Base-by-base conservation (phyloP, 2,797 vertebrate species). In the Eidolon dupreanum region DNA sequence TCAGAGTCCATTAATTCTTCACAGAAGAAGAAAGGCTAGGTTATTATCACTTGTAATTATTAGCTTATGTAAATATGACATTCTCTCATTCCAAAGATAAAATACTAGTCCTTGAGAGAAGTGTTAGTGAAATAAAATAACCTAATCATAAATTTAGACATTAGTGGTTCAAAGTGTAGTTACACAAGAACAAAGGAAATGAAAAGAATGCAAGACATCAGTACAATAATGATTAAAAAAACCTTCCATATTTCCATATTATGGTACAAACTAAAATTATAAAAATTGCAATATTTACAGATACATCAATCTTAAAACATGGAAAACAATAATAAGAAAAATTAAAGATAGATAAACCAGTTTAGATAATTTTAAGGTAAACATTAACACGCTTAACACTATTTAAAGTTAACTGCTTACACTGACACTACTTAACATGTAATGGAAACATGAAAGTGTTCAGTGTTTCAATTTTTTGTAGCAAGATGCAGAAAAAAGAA, bases 401-500 rank as follows among this genome's bases (percentile, higher is more conserved):
- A 75, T n/a, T 84, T 88, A 85, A 90, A 73, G 12, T 87, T 71
- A 89, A 88, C 46, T 66, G 87, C 24, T 63, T 82, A 96, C 8
- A 96, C 6, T 87, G 70, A 61, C 26, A 96, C 16, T 31, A 96
- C 84, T 84, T 20, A 96, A 91, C 71, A 95, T 0, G 7, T 96
- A 96, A 93, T 24, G 71, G 94, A 97, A 98, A 97, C 73, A 94
- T 8, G 5, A 93, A 85, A 83, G 13, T 87, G 73, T 95, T 97
- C 92, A 97, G 74, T 93, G 70, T 96, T 96, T 90, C 31, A 26
- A 97, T 66, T 98, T 97, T 97, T 89, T 95, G 96, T 96, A 98
- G 90, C 61, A 97, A 98, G 94, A 97, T 88, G 93, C n/a, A 98
- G 96, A 97, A 65, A 97, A 97, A 98, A 97, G 92, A 92, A 98